Evolutionary conservation across 2,888 invertebrate species (phyloP), one percentile per base, ranked within the genome.

Genomic region (Labia minor): DNA sequence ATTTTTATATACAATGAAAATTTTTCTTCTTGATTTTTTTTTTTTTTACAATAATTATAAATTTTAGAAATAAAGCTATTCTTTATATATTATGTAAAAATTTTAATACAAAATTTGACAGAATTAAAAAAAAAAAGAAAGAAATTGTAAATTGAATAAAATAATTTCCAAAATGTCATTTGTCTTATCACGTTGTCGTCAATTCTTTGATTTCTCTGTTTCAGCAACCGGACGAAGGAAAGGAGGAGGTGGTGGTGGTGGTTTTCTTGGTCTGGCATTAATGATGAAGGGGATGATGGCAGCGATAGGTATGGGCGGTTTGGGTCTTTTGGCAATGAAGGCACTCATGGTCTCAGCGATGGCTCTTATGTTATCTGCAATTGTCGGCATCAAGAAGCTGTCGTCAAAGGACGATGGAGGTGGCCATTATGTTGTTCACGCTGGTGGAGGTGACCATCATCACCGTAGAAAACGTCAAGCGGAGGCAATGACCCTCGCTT

Each of bases 251-350:
- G 78, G 77, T 11, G 68, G 67, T 1, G 69, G 68, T 1, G 62
- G 37, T 10, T 16, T 69, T 21, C 62, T 67, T 16, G 71, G 69
- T 14, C 67, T 70, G 67, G 69, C 67, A n/a, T 65, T 70, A 10
- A 70, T 71, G 70, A 69, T 70, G 67, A 69, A 68, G 61, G 90
- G 90, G 76, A 86, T 87, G 74, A 77, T 90, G 74, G 88, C 88
- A 0, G 87, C 89, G 0, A 80, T 89, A 66, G 89, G 89, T 61
- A 81, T 90, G 10, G 89, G 89, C 33, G 88, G 88, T 14, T 78
- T 90, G 1, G 90, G 86, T 71, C 83, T 89, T 0, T 76, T 91
- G 0, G 88, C 90, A 19, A 86, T 90, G 87, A 91, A 91, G 72
- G 79, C 78, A 14, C 73, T 79, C 3, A 78, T 78, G 76, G 78